Conservation (phyloP, 2,113 vertebrate species). For the Petrocephalus microphthalmus region DNA sequence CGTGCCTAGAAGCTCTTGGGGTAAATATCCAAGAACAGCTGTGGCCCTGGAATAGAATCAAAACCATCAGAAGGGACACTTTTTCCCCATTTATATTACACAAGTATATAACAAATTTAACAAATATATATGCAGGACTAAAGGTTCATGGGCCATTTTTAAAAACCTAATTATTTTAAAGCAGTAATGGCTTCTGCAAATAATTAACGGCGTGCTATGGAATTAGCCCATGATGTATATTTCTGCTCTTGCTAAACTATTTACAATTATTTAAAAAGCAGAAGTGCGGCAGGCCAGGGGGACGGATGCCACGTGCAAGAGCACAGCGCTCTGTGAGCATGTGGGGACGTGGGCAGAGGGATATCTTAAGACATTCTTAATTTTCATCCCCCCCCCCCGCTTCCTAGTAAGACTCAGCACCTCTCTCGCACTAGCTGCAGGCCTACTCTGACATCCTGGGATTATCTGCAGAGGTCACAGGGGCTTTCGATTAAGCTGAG, state of each 20-base stretch:
- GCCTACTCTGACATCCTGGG: background rate
- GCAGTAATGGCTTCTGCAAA: background rate
- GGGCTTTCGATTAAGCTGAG: background rate
- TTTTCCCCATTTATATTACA: background rate
- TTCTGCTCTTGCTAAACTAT: background rate
- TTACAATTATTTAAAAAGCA: background rate
- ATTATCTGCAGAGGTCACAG: background rate
- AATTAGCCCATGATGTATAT: background rate
- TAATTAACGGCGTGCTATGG: background rate
- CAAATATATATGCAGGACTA: background rate
- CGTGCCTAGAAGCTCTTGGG: constrained; percentile 79
- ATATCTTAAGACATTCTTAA: background rate
- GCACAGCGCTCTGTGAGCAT: background rate
- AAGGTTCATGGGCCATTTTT: background rate
- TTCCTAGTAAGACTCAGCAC: background rate
- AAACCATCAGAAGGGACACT: background rate
- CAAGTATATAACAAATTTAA: background rate
- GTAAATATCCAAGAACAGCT: constrained; percentile 78
- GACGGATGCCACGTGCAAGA: background rate
- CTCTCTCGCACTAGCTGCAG: background rate
- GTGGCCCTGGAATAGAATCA: constrained; percentile 62
- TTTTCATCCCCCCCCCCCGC: background rate
- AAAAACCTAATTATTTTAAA: background rate
- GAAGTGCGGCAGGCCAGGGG: background rate
- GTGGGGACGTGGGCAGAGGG: background rate